Base-by-base conservation (phyloP, 2,888 invertebrate genomes). In the Drosophila algonquin region DNA sequence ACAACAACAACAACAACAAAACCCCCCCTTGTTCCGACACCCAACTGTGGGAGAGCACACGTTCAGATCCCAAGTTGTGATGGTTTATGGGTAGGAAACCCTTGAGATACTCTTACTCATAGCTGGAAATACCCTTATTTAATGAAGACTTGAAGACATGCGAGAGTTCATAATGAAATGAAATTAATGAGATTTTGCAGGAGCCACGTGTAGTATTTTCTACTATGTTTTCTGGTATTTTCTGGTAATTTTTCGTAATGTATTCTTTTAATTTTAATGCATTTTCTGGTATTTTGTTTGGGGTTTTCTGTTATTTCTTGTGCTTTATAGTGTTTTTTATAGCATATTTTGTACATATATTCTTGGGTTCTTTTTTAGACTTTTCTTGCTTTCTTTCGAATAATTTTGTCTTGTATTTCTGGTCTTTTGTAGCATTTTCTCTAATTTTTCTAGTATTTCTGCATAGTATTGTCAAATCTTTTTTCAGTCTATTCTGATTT, bases 31-130 rank as follows among this genome's bases (percentile, higher is more conserved):
- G 24, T 63, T 51, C 63, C 63, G 45, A 21, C 63, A 62, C 45
- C 40, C 40, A 40, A 40, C 40, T 14, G 14, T 40, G 40, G 40
- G 63, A 63, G 63, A 63, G 63, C 63, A 63, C 63, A 63, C 63
- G 63, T 63, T 45, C 45, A 63, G 63, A 63, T 63, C 63, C 63
- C 50, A 51, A 27, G 32, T 63, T 63, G 27, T 63, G 63, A 63
- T 63, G 51, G 63, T 16, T 63, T 63, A 51, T 46, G n/a, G 63
- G 16, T 51, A 10, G n/a, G 62, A 35, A 14, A 48, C 47, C 21
- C 32, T 48, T 9, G 24, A 40, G 27, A 62, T 63, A 50, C 50
- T 24, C 48, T 44, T 18, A 21, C 32, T 9, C n/a, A 4, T 40
- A 1, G 14, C 6, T 40, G 40, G 14, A 2, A 2, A 14, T 40